Evolutionary conservation across 2,888 invertebrate genomes (phyloP).

Genomic region (Patella depressa): DNA sequence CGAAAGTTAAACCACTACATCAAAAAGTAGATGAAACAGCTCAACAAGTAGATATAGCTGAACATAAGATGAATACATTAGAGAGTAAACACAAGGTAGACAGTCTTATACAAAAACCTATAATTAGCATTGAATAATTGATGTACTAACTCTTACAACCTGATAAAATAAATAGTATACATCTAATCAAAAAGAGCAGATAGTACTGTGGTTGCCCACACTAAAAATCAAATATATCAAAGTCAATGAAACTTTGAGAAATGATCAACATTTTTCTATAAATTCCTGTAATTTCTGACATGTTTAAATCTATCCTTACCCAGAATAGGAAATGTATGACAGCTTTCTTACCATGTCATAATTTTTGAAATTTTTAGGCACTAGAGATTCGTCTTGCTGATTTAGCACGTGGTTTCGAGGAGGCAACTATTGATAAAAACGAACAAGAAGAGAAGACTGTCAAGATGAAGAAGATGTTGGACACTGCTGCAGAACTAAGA

Average conservation of each 20-base stretch:
- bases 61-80: conserved; percentile 68
- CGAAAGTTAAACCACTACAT: conserved; percentile 70
- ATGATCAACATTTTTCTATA: background rate
- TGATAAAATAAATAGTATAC: too few relatives aligned
- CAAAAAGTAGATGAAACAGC: conserved; percentile 70
- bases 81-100: conserved; percentile 67
- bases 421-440: conserved; percentile 71
- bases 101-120: background rate
- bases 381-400: conserved; percentile 67
- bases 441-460: conserved; percentile 69
- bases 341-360: background rate
- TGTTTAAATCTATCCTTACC: too few relatives aligned
- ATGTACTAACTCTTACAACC: too few relatives aligned
- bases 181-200: too few relatives aligned
- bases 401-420: conserved; percentile 69
- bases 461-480: conserved; percentile 68
- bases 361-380: conserved; percentile 38
- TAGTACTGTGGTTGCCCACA: too few relatives aligned
- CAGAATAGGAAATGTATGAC: too few relatives aligned
- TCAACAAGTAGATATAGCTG: conserved; percentile 68
- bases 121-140: too few relatives aligned
- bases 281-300: too few relatives aligned
- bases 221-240: too few relatives aligned
- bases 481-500: conserved; percentile 66
- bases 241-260: background rate